A percentile compares a stretch with the other conserved stretches of the same genome.
Conservation (phyloP, 2,797 vertebrate genomes). For the Cynodonichthys magdalenae region DNA sequence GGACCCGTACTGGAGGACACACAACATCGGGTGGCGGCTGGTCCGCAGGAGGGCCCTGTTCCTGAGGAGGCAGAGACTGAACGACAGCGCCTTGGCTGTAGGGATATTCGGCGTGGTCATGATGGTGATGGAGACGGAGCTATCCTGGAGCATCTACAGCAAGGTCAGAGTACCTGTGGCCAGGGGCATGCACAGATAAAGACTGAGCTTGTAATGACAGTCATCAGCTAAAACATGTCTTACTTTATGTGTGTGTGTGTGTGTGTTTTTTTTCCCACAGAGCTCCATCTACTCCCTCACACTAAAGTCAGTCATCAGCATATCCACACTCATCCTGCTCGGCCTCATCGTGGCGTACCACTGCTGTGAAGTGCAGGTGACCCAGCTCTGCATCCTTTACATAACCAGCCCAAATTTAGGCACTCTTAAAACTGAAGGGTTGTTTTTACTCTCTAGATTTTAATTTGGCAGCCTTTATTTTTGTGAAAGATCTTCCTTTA, state of each 20-base stretch:
- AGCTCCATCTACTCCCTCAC: constrained; percentile 90
- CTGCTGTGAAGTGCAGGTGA: constrained; percentile 92
- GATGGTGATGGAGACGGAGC: constrained; percentile 95
- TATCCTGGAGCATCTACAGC: constrained; percentile 94
- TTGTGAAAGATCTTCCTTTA: too few species aligned
- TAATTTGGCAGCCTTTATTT: too few species aligned
- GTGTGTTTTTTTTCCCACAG: constrained; percentile 72
- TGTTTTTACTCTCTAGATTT: too few species aligned
- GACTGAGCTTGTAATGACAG: constrained; percentile 23
- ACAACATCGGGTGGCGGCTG: constrained; percentile 89
- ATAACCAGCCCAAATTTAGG: neutral
- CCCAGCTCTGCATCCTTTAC: constrained; percentile 1
- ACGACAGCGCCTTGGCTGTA: constrained; percentile 90
- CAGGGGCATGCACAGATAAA: too few species aligned
- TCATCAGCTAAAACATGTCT: constrained; percentile 23
- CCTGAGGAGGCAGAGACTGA: constrained; percentile 88
- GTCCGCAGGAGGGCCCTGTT: constrained; percentile 87
- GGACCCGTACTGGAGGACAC: constrained; percentile 81
- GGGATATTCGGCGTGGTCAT: constrained; percentile 90
- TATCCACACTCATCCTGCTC: constrained; percentile 88
- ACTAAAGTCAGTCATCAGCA: constrained; percentile 91
- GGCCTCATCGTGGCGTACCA: constrained; percentile 91
- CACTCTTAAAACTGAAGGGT: too few species aligned
- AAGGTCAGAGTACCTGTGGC: constrained; percentile 82
- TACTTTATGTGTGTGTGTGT: constrained; percentile 12